Percentiles rank a stretch among this genome's conserved stretches.
Conservation (phyloP, 2,113 vertebrate species). For the Phalacrocorax carbo region DNA sequence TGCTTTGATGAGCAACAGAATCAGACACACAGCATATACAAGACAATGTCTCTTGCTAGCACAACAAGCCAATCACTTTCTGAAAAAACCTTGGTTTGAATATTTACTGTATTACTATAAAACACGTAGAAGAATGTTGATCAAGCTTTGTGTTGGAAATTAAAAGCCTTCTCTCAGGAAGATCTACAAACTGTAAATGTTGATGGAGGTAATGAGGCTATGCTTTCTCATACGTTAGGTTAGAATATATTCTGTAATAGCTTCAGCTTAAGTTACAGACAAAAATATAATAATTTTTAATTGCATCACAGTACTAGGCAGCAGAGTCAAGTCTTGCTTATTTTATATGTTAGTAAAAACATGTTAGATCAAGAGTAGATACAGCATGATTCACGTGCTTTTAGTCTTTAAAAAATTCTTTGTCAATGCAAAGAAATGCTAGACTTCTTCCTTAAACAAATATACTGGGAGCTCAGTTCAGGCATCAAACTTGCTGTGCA, state of each 20-base stretch:
- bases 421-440: background rate
- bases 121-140: background rate
- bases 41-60: background rate
- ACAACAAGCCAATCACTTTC: background rate
- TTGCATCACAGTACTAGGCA: background rate
- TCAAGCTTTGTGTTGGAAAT: background rate
- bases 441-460: background rate
- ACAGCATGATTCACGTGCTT: background rate
- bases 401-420: background rate
- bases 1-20: constrained; percentile 22
- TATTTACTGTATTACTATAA: background rate
- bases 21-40: background rate
- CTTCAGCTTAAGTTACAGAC: background rate
- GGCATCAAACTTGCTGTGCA: background rate
- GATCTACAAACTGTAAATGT: background rate
- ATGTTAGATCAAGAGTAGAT: background rate
- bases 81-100: background rate
- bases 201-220: background rate
- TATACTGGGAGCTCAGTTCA: background rate
- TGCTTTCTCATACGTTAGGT: background rate
- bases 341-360: background rate
- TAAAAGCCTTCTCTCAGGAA: background rate
- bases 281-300: background rate
- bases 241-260: background rate
- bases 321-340: background rate